Evolutionary conservation across 1,140 invertebrate species (phyloP).

Genomic region (Trachymyrmex cornetzi): DNA sequence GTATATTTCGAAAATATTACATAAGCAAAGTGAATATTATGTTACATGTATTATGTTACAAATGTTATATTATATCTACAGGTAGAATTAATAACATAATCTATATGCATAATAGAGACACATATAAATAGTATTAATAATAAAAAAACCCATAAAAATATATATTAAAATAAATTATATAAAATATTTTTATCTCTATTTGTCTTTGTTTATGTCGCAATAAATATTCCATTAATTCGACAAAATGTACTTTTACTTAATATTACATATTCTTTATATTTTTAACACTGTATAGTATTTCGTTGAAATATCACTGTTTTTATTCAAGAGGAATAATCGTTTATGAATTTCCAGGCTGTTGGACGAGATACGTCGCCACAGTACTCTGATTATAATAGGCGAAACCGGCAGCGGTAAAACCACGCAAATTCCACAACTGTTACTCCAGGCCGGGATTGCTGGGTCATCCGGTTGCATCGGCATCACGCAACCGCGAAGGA

Average conservation of each 20-base stretch:
- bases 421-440: slow-evolving; percentile 95
- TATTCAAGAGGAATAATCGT: background rate
- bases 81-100: no score
- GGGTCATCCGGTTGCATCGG: slow-evolving; percentile 90
- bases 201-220: background rate
- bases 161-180: background rate
- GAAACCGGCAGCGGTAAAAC: slow-evolving; percentile 97
- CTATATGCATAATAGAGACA: no score
- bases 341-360: slow-evolving; percentile 84
- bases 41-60: no score
- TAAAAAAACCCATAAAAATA: no score
- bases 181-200: background rate
- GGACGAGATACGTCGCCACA: slow-evolving; percentile 87
- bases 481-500: slow-evolving; percentile 95
- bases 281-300: background rate
- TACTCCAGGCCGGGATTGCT: slow-evolving; percentile 85
- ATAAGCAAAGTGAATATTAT: no score
- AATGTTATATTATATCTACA: no score
- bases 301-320: background rate
- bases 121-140: no score
- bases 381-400: slow-evolving; percentile 93
- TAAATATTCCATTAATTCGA: background rate
- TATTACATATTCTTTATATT: slow-evolving; percentile 16
- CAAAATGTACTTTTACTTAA: background rate
- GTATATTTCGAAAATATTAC: no score